Evolutionary conservation across 1,140 invertebrate genomes (phyloP).

Genomic region (Coenobita brevimanus): DNA sequence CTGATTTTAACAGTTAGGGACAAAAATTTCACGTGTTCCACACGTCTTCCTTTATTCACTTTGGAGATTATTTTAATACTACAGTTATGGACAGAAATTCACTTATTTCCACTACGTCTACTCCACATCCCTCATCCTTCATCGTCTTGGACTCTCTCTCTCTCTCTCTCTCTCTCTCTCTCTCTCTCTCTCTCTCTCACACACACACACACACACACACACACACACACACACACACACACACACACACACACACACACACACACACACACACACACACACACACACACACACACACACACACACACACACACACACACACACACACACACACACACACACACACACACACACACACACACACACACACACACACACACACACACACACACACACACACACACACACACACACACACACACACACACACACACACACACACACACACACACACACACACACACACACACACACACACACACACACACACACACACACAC

Average conservation of each 20-base stretch:
- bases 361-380: constrained; percentile 27
- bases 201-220: too few relatives aligned
- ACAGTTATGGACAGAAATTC: too few relatives aligned
- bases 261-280: constrained; percentile 27
- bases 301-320: constrained; percentile 27
- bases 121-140: background rate
- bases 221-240: constrained; percentile 26
- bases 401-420: constrained; percentile 18
- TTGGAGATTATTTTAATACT: too few relatives aligned
- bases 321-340: constrained; percentile 27
- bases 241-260: constrained; percentile 27
- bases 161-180: background rate
- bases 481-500: too few relatives aligned
- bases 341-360: constrained; percentile 27
- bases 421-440: too few relatives aligned
- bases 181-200: background rate
- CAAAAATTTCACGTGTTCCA: too few relatives aligned
- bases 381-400: constrained; percentile 27
- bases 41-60: too few relatives aligned
- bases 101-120: too few relatives aligned
- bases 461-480: too few relatives aligned
- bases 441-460: constrained; percentile 1
- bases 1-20: too few relatives aligned
- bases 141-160: background rate
- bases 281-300: constrained; percentile 27